A percentile compares a stretch with the other conserved stretches of the same genome.
Conservation (phyloP, 2,888 invertebrate genomes). For the Oligia latruncula region DNA sequence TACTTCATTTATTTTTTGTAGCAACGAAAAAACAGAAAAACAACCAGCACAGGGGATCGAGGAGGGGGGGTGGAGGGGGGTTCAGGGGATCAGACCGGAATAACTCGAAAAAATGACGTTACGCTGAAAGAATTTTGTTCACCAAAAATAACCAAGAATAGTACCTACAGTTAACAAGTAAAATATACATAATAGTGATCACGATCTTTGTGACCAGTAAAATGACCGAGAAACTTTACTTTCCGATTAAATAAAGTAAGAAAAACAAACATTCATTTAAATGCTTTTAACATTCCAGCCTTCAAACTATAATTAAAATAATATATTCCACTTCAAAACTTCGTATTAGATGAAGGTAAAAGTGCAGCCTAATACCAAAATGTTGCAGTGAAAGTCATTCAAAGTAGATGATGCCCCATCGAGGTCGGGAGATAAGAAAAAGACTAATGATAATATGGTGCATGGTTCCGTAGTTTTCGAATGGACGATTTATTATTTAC, state of each 20-base stretch:
- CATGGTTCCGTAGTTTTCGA: constrained; percentile 40
- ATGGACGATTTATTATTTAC: neutral
- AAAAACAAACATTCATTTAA: constrained; percentile 1
- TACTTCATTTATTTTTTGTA: neutral
- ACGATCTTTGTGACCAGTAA: neutral
- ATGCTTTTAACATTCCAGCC: constrained; percentile 10
- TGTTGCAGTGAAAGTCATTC: constrained; percentile 67
- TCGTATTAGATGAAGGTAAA: constrained; percentile 20
- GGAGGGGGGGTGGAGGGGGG: too few species aligned
- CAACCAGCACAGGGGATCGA: too few species aligned
- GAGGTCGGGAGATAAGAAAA: constrained; percentile 58
- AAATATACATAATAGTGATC: neutral
- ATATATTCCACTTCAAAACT: constrained; percentile 11
- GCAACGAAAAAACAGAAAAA: too few species aligned
- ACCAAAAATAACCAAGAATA: neutral
- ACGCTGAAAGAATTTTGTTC: neutral
- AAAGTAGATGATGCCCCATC: constrained; percentile 47
- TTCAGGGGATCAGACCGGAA: too few species aligned
- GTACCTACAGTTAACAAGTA: neutral
- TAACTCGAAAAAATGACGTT: too few species aligned
- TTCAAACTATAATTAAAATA: constrained; percentile 7
- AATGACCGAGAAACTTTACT: constrained; percentile 6
- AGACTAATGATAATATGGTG: constrained; percentile 18
- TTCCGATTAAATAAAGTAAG: neutral
- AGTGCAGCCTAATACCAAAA: constrained; percentile 23